Conservation (phyloP, 1,140 invertebrate genomes). For the Pachyrhynchus sulphureomaculatus region DNA sequence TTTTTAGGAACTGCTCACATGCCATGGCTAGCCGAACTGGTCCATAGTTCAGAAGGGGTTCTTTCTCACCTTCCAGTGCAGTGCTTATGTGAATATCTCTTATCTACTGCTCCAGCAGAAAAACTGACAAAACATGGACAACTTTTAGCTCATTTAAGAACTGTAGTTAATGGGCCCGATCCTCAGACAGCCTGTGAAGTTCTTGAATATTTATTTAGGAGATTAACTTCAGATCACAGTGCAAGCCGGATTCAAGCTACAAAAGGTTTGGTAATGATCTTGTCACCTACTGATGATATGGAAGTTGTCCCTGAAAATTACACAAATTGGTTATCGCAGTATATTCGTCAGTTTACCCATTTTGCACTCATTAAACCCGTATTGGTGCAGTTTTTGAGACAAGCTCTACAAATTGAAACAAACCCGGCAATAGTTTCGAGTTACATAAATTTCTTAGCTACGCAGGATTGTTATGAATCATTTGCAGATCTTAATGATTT, state of each 20-base stretch:
- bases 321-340: slow-evolving; percentile 73
- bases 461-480: slow-evolving; percentile 68
- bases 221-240: slow-evolving; percentile 80
- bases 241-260: slow-evolving; percentile 76
- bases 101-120: slow-evolving; percentile 67
- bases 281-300: slow-evolving; percentile 53
- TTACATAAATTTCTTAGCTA: slow-evolving; percentile 85
- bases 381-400: slow-evolving; percentile 69
- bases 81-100: slow-evolving; percentile 92
- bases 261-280: slow-evolving; percentile 61
- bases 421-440: slow-evolving; percentile 79
- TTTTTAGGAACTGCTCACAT: slow-evolving; percentile 78
- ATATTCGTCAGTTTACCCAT: slow-evolving; percentile 72
- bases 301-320: slow-evolving; percentile 36
- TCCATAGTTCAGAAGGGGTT: slow-evolving; percentile 89
- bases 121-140: slow-evolving; percentile 76
- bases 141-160: slow-evolving; percentile 74
- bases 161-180: slow-evolving; percentile 62
- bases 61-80: slow-evolving; percentile 86
- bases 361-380: slow-evolving; percentile 67
- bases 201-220: slow-evolving; percentile 87
- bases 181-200: slow-evolving; percentile 75
- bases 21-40: slow-evolving; percentile 94
- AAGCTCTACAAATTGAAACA: slow-evolving; percentile 90
- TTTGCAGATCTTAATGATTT: slow-evolving; percentile 65